Evolutionary conservation across 2,888 invertebrate genomes (phyloP).

Genomic region (Calameuta filiformis): DNA sequence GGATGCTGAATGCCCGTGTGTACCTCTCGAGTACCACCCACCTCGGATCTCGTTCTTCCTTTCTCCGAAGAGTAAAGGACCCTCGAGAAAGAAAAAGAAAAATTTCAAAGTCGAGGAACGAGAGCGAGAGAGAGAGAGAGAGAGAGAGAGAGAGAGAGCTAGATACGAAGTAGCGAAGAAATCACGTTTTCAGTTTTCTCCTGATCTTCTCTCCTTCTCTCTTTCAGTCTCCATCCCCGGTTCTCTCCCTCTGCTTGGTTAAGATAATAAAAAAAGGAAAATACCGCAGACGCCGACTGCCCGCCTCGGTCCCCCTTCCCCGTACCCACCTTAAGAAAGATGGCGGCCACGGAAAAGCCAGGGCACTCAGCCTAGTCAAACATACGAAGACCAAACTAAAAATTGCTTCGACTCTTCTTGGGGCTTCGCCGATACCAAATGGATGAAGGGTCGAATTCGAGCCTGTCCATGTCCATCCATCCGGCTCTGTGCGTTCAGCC

Average conservation of each 20-base stretch:
- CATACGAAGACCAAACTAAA: background rate
- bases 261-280: background rate
- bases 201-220: background rate
- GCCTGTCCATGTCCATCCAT: background rate
- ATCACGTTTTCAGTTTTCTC: background rate
- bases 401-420: slow-evolving; percentile 3
- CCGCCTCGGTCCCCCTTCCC: background rate
- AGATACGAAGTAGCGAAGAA: background rate
- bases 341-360: slow-evolving; percentile 1
- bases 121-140: background rate
- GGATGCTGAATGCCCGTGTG: too few relatives aligned
- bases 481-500: background rate
- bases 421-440: background rate
- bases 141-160: background rate
- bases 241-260: background rate
- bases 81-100: background rate
- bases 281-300: background rate
- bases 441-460: background rate
- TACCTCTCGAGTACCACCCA: too few relatives aligned
- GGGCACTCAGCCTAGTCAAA: slow-evolving; percentile 1
- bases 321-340: background rate
- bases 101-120: background rate
- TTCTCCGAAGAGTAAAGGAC: background rate
- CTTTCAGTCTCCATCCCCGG: background rate
- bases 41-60: too few relatives aligned